Base-by-base conservation (phyloP, 2,888 invertebrate genomes). In the Pristionchus maxplancki region DNA sequence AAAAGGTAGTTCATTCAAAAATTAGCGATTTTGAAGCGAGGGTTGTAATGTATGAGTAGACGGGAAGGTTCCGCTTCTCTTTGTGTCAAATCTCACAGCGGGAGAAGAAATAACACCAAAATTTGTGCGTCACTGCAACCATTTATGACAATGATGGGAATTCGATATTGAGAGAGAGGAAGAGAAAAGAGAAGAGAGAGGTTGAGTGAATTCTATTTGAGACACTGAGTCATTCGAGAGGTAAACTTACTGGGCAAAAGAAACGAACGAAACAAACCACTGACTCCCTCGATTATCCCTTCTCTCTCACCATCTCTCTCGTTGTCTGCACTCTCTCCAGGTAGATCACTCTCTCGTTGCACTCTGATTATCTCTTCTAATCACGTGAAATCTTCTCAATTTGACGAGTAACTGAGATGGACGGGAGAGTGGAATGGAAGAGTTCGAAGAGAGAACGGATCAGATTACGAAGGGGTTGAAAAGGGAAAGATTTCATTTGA, bases 201-300 rank as follows among this genome's bases (percentile, higher is more conserved):
- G n/a, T 44, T n/a, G 81, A 81, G 81, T 34, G 82, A 82, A 82
- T 82, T 82, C 82, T 82, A 82, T 82, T 82, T 82, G 53, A 58
- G 50, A 82, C 53, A 82, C 82, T 82, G 53, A 53, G 53, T 82
- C 50, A 82, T 50, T 9, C 53, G 40, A 37, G 81, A 82, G 82
- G 53, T 58, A 50, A 82, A 82, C 82, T 50, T 34, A 50, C 53
- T 82, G 15, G 3, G 78, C 13, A 82, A 58, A 50, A 20, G 82
- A 58, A 58, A 48, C 78, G 74, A 78, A 44, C 24, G 78, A 78
- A 48, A 78, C 44, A 78, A 48, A 78, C 44, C 62, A 48, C 62
- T 37, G 44, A 28, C 85, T 64, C 62, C 64, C 64, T 64, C 28
- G 4, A 53, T 81, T 81, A 20, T 31, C 31, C 31, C 15, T 53